Percentiles rank a stretch among this genome's conserved stretches.
Evolutionary conservation across 2,113 vertebrate species (phyloP).

Genomic region (Clarias batrachus): DNA sequence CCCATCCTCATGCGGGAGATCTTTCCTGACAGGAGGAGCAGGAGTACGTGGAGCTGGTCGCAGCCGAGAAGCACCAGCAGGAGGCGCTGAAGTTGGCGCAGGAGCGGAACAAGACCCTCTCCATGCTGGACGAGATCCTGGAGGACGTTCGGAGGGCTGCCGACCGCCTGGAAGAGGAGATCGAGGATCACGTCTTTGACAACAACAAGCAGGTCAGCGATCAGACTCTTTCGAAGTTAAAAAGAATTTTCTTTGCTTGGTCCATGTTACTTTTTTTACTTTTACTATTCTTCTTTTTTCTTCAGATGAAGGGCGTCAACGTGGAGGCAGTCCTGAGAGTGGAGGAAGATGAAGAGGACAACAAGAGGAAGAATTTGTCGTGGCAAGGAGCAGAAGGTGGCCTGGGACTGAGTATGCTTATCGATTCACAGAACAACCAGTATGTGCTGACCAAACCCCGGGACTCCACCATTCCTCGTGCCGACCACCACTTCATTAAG

Average conservation of each 20-base stretch:
- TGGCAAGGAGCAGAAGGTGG: slow-evolving; percentile 80
- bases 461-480: slow-evolving; percentile 92
- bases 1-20: not conserved
- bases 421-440: slow-evolving; percentile 98
- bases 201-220: slow-evolving; percentile 88
- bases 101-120: slow-evolving; percentile 88
- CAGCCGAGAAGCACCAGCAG: slow-evolving; percentile 92
- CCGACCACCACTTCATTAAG: slow-evolving; percentile 96
- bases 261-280: not conserved
- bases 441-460: slow-evolving; percentile 94
- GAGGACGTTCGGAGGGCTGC: slow-evolving; percentile 93
- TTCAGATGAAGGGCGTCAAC: slow-evolving; percentile 89
- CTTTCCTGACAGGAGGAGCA: slow-evolving; percentile 82
- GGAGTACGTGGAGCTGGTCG: slow-evolving; percentile 91
- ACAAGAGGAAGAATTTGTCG: slow-evolving; percentile 86
- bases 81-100: slow-evolving; percentile 85
- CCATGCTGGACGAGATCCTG: slow-evolving; percentile 92
- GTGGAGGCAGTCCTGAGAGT: slow-evolving; percentile 93
- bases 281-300: not conserved
- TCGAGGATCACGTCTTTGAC: slow-evolving; percentile 94
- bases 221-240: not conserved
- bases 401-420: slow-evolving; percentile 95
- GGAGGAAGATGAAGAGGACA: slow-evolving; percentile 87
- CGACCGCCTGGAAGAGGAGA: slow-evolving; percentile 91
- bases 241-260: not conserved